phyloP scores from a whole-genome alignment of 2,797 vertebrate species.

The Cheirogaleus major region DNA sequence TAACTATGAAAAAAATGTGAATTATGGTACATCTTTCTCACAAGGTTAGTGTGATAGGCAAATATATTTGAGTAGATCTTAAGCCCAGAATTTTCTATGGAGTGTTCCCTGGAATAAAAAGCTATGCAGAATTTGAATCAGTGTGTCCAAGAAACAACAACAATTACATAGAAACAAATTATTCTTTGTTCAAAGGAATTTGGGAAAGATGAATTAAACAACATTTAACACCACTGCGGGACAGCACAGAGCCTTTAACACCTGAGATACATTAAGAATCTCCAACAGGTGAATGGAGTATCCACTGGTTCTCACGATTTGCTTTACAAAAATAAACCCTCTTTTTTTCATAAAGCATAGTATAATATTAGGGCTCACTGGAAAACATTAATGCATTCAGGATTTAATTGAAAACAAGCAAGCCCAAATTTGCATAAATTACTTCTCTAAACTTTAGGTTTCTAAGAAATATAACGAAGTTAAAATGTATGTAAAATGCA shows the following conservation, averaged over 20 bases:
- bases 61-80: background rate
- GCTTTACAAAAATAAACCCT: background rate
- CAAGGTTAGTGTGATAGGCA: background rate
- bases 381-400: background rate
- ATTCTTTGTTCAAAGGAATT: background rate
- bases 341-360: background rate
- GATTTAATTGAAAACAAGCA: background rate
- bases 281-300: background rate
- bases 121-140: background rate
- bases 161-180: background rate
- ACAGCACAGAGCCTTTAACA: background rate
- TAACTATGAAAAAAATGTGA: background rate
- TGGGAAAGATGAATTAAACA: background rate
- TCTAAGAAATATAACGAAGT: background rate
- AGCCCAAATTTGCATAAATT: background rate
- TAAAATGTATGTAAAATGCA: background rate
- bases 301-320: background rate
- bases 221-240: background rate
- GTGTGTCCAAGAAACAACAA: background rate
- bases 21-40: background rate
- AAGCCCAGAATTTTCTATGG: background rate
- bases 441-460: background rate
- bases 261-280: background rate
- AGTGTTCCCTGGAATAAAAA: background rate
- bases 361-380: background rate